Conservation (phyloP, 2,797 vertebrate species). For the Psittacula derbiana region DNA sequence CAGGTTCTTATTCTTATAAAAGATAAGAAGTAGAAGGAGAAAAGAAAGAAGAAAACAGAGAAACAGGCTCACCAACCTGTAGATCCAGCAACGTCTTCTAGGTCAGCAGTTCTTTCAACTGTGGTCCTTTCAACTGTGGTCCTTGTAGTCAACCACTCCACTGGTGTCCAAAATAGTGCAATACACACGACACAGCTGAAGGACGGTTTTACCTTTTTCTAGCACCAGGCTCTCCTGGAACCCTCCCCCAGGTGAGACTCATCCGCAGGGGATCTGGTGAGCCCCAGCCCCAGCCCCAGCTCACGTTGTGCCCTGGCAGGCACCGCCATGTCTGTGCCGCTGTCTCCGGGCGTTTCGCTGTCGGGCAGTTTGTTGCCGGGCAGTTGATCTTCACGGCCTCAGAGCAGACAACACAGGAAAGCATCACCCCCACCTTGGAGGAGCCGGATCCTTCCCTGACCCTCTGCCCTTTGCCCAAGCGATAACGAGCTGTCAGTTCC, state of each 20-base stretch:
- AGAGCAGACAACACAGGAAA: background rate
- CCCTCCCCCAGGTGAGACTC: background rate
- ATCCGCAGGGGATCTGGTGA: background rate
- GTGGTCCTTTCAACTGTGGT: background rate
- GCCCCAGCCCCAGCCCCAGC: no score
- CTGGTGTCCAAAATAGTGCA: background rate
- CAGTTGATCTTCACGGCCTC: background rate
- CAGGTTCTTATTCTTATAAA: background rate
- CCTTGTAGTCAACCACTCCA: background rate
- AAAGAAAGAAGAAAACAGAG: background rate
- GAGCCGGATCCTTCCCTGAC: background rate
- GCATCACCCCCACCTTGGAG: background rate
- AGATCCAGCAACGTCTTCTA: background rate
- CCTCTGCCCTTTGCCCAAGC: background rate
- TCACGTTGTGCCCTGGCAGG: background rate
- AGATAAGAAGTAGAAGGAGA: background rate
- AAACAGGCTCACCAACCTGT: background rate
- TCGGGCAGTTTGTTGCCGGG: background rate
- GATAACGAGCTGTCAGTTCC: background rate
- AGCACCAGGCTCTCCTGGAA: background rate
- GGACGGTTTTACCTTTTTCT: background rate
- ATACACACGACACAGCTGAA: background rate
- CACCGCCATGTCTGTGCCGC: fast-evolving
- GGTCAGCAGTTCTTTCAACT: background rate
- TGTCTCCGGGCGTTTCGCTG: background rate